phyloP scores from a whole-genome alignment of 2,113 vertebrate genomes.

The Uria aalge region DNA sequence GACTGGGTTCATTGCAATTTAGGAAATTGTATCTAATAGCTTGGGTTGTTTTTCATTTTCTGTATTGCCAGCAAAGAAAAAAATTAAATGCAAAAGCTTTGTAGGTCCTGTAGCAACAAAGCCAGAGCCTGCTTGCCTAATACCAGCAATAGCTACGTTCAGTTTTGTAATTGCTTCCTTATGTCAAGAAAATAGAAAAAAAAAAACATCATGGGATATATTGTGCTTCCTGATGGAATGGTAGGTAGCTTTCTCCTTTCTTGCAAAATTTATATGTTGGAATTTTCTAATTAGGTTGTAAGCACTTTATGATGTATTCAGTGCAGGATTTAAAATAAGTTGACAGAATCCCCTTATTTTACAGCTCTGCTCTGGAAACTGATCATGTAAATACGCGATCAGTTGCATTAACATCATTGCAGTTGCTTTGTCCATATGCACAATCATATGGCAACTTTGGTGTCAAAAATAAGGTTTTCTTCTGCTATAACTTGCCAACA shows the following conservation, averaged over 20 bases:
- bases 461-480: background rate
- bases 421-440: background rate
- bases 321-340: background rate
- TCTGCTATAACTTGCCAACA: background rate
- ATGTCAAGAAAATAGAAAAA: background rate
- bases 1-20: background rate
- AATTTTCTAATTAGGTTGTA: background rate
- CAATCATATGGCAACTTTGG: background rate
- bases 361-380: background rate
- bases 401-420: background rate
- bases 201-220: background rate
- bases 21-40: background rate
- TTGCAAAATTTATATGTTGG: background rate
- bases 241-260: background rate
- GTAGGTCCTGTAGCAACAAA: background rate
- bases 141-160: background rate
- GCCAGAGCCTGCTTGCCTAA: background rate
- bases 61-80: background rate
- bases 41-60: background rate
- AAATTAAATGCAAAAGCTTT: background rate
- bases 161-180: constrained; percentile 8
- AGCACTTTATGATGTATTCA: background rate
- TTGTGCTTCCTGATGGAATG: background rate
- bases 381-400: background rate
- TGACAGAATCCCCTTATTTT: background rate